These are phyloP conservation scores for Aproaerema taeniolella DNA, from an alignment of 2,888 invertebrate genomes.

Conservation along the genomic window DNA sequence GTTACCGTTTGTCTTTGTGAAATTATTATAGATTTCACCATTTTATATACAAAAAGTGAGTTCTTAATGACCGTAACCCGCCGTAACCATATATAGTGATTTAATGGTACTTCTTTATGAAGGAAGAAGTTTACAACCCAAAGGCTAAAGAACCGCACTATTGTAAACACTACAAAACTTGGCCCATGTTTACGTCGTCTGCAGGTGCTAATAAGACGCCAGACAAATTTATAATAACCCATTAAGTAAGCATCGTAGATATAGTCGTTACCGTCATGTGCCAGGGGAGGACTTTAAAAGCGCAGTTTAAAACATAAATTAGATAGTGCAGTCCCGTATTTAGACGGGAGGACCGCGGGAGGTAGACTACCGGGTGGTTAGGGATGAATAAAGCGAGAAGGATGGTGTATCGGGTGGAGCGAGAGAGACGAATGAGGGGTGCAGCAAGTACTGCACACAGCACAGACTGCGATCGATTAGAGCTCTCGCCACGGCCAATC, in stretches of 20 bases:
- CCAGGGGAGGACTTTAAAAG: slow-evolving; percentile 51
- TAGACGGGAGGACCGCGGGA: slow-evolving; percentile 69
- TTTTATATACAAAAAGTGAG: no score
- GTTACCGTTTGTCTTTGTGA: no score
- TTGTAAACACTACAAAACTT: no score
- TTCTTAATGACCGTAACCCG: no score
- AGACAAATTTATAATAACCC: slow-evolving; percentile 67
- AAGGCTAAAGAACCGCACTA: no score
- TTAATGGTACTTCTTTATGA: no score
- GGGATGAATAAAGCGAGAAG: slow-evolving; percentile 63
- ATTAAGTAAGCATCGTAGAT: slow-evolving; percentile 55
- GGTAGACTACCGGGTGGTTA: slow-evolving; percentile 70
- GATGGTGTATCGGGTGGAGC: slow-evolving; percentile 49
- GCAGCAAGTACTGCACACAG: slow-evolving; percentile 63
- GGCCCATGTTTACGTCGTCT: slow-evolving; percentile 18
- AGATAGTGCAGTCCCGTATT: slow-evolving; percentile 46
- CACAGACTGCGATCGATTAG: slow-evolving; percentile 74
- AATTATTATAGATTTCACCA: no score
- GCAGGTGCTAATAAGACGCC: slow-evolving; percentile 45
- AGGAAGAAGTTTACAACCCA: no score
- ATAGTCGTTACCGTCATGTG: slow-evolving; percentile 50
- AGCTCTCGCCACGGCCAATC: slow-evolving; percentile 55
- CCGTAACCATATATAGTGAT: no score
- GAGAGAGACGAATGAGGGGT: slow-evolving; percentile 58
- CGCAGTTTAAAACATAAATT: slow-evolving; percentile 45